Percentiles rank a stretch among this genome's conserved stretches.
Conservation (phyloP, 2,888 invertebrate genomes). For the Merodon equestris region DNA sequence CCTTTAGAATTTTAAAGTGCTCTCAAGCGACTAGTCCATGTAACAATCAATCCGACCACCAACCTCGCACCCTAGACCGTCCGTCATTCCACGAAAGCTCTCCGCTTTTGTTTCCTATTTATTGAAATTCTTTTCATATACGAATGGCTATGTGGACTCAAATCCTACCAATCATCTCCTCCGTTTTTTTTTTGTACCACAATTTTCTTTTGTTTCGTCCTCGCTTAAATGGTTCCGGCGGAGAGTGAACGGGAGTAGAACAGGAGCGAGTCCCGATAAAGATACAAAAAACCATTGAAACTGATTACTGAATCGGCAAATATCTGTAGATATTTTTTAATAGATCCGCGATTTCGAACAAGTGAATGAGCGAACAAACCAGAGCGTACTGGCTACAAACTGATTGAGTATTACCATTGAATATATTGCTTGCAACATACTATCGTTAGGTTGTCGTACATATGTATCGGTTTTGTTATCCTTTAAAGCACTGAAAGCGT, state of each 20-base stretch:
- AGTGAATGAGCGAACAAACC: slow-evolving; percentile 15
- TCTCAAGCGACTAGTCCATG: neutral
- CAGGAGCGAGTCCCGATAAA: neutral
- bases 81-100: neutral
- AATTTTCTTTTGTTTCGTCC: slow-evolving; percentile 42
- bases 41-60: slow-evolving; percentile 8
- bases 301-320: slow-evolving; percentile 67
- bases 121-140: slow-evolving; percentile 1
- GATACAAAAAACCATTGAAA: slow-evolving; percentile 41
- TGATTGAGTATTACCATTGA: no score
- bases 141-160: slow-evolving; percentile 52
- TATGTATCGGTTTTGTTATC: slow-evolving; percentile 11
- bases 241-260: no score
- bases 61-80: neutral
- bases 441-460: slow-evolving; percentile 16
- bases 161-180: slow-evolving; percentile 56
- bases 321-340: slow-evolving; percentile 50
- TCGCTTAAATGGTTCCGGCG: slow-evolving; percentile 21
- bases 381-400: no score
- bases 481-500: slow-evolving; percentile 31
- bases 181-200: slow-evolving; percentile 1
- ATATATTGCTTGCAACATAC: slow-evolving; percentile 3
- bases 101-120: slow-evolving; percentile 21
- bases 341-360: slow-evolving; percentile 52
- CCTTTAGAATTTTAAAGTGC: no score